Conservation (phyloP, 37 sponge, comb jelly and placozoan genomes). For the Mnemiopsis leidyi region DNA sequence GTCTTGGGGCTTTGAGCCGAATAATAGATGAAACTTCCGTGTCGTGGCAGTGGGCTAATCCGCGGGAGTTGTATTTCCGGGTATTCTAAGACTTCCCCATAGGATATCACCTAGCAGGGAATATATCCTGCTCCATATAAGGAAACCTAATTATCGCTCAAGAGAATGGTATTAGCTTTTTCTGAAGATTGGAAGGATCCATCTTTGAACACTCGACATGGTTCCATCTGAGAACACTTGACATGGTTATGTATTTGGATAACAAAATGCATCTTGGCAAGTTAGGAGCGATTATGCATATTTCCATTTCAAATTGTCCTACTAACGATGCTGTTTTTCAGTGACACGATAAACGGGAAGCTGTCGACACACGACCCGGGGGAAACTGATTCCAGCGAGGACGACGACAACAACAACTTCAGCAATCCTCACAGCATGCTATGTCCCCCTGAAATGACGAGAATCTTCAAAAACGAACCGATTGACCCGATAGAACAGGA, state of each 20-base stretch:
- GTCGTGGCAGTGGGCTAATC: neutral
- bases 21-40: neutral
- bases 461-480: slow-evolving; percentile 50
- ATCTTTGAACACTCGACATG: no score
- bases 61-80: neutral
- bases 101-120: neutral
- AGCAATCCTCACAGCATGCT: slow-evolving; percentile 22
- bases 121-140: neutral
- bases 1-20: neutral
- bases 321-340: neutral
- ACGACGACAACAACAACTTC: neutral
- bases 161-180: no score
- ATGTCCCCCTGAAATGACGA: slow-evolving; percentile 11
- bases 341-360: neutral
- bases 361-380: neutral
- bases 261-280: no score
- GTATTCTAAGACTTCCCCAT: neutral
- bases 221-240: no score
- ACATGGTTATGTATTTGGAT: no score
- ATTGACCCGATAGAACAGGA: slow-evolving; percentile 46
- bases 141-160: neutral
- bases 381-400: slow-evolving; percentile 35
- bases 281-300: no score
- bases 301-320: no score
- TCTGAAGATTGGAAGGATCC: no score